Conservation (phyloP, 2,888 invertebrate genomes). For the Acrocyrtus sp. region DNA sequence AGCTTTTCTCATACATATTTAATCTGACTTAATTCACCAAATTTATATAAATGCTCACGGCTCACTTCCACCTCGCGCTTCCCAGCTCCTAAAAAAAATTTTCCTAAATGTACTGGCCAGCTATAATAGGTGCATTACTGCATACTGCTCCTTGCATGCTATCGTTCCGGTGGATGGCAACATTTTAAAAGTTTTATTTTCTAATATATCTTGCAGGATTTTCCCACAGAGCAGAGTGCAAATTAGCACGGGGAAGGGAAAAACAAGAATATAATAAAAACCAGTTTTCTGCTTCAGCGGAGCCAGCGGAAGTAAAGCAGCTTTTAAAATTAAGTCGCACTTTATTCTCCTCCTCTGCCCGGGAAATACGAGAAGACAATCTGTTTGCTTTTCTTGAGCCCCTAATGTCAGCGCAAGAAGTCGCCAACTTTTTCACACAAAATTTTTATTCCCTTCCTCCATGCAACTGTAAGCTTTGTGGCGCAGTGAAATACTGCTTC, state of each 20-base stretch:
- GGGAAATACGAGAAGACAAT: constrained; percentile 39
- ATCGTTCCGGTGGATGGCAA: too few relatives aligned
- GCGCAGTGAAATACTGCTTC: too few relatives aligned
- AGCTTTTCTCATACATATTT: constrained; percentile 45
- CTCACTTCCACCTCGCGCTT: not conserved
- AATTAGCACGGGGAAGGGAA: too few relatives aligned
- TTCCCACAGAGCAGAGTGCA: too few relatives aligned
- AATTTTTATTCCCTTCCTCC: too few relatives aligned
- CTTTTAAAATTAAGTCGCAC: constrained; percentile 43
- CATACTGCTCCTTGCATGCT: not conserved
- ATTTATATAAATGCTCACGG: constrained; percentile 34
- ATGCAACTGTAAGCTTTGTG: too few relatives aligned
- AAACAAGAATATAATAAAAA: not conserved
- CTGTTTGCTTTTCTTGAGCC: constrained; percentile 41
- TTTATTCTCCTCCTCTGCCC: constrained; percentile 33
- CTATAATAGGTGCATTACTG: too few relatives aligned
- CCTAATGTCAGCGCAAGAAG: not conserved
- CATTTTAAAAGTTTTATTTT: not conserved
- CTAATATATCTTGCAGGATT: not conserved
- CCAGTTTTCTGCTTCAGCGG: constrained; percentile 23
- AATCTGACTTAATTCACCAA: constrained; percentile 37
- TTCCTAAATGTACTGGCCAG: not conserved
- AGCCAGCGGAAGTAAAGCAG: not conserved
- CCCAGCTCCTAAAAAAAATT: not conserved
- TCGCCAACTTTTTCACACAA: too few relatives aligned